Evolutionary conservation across 37 sponge, comb jelly and placozoan genomes (phyloP), one percentile per base, ranked within the genome.

Genomic region (Diacarnus erythraeanus): DNA sequence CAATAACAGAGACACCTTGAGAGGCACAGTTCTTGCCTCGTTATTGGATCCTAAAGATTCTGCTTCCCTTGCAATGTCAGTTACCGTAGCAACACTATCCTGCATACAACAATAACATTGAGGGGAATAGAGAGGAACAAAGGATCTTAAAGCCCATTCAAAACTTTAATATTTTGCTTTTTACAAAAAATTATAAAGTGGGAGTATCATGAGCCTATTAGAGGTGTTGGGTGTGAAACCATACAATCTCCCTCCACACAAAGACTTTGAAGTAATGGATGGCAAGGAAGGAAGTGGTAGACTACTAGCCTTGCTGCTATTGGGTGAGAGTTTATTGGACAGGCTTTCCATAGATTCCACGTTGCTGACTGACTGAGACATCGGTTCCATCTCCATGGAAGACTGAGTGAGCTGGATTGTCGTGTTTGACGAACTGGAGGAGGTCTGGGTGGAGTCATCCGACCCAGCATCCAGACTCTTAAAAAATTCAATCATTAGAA

Each of bases 271-370:
- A n/a, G n/a, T n/a, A n/a, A n/a, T n/a, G n/a, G n/a, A n/a, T n/a
- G n/a, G n/a, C n/a, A n/a, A n/a, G n/a, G n/a, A n/a, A n/a, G n/a
- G n/a, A n/a, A n/a, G n/a, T n/a, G n/a, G n/a, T n/a, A n/a, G 42
- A 42, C 41, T 10, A 71, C 71, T 71, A 42, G 51, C 73, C 73
- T 72, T 72, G 73, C 51, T 72, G 73, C 42, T 40, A 54, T 40
- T 44, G 26, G 54, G 42, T 0, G 73, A 72, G 26, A 54, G 41
- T 25, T 40, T 25, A 35, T 30, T 31, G 33, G 66, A 65, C 3
- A 5, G 66, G 34, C 35, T 30, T 26, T 65, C 66, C 66, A 65
- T 65, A 35, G 66, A 65, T 10, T 65, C 66, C 33, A 65, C 66
- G 3, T 31, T 34, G 34, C 66, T 65, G 66, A 3, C 31, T 5